Evolutionary conservation across 2,113 vertebrate genomes (phyloP), one percentile per base, ranked within the genome.

Genomic region (Trochalopteron elliotii): DNA sequence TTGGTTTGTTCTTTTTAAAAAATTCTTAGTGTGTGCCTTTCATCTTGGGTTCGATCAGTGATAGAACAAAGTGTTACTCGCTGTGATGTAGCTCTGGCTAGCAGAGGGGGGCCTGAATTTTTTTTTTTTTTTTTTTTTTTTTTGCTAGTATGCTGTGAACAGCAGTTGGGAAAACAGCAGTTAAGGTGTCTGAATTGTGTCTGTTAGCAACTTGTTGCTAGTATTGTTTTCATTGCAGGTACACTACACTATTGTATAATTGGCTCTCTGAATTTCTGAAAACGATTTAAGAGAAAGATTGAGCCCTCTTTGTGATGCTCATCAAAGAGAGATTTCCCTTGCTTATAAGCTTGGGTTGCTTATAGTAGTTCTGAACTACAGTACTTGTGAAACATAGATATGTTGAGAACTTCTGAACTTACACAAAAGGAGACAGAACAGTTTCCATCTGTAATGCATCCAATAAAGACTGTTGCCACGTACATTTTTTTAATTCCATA

Each of bases 381-480:
- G 11, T 30, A 7, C 23, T 91, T 68, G 11, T 59, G 84, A 77
- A 70, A 12, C 21, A 35, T 14, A 55, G 16, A 35, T 4, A 1
- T 4, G 17, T 44, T 25, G 47, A 49, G 35, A 76, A 79, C 25
- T 85, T 94, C 8, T 17, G 55, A 83, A 50, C 16, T 93, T 35
- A 2, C 3, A 0, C 3, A 4, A 15, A 79, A 57, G 49, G 39
- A 53, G 59, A 39, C 1, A 3, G 45, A 64, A 14, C 10, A 23
- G 15, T 80, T 85, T 24, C 30, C 8, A 1, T 71, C n/a, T 59
- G 19, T 91, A 74, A 42, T 1, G 17, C 0, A 1, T 45, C 40
- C 0, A 0, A 7, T 57, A 50, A 57, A 63, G 39, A 3, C 39
- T 9, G 11, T 11, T 14, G 13, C 42, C 22, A 1, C 14, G 19